Evolutionary conservation across 2,888 invertebrate genomes (phyloP), one percentile per base, ranked within the genome.

Genomic region (Agriopis leucophaearia): DNA sequence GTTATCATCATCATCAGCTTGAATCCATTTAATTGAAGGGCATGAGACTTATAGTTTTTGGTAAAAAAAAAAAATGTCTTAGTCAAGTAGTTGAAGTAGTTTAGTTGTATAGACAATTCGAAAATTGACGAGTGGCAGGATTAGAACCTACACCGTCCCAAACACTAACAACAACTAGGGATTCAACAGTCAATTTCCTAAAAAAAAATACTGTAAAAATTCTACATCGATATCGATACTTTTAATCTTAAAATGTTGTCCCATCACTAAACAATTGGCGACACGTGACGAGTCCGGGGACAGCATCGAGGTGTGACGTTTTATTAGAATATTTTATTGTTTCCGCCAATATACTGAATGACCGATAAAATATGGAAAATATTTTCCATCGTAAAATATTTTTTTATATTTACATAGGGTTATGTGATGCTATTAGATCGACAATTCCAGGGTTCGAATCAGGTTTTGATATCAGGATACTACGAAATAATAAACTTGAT

Each of bases 251-350:
- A 12, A 59, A 64, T 45, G n/a, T 45, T 56, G 48, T 56, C 71
- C 64, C 70, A 66, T 18, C 68, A 18, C 73, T 71, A 60, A 69
- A 62, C 73, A 73, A 76, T 76, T 73, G 75, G 71, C 66, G 59
- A 56, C 71, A 65, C 64, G 60, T 75, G 76, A 73, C 75, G 76
- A 66, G 60, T 42, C 54, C 60, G 15, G 66, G 64, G 62, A 67
- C 66, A 54, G 62, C 51, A 54, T 55, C 35, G 66, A 69, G 66
- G 64, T 64, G 68, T 59, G 66, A 71, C 64, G 70, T 72, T 73
- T 73, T 73, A 75, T 75, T 73, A 63, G 69, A 69, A 71, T 72
- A 75, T 72, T 71, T 69, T 70, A 73, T 62, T 70, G 67, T 71
- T 66, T 64, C 63, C 64, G 8, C 71, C 70, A 63, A 72, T 71